phyloP scores from a whole-genome alignment of 1,140 invertebrate genomes.

The Popillia japonica region DNA sequence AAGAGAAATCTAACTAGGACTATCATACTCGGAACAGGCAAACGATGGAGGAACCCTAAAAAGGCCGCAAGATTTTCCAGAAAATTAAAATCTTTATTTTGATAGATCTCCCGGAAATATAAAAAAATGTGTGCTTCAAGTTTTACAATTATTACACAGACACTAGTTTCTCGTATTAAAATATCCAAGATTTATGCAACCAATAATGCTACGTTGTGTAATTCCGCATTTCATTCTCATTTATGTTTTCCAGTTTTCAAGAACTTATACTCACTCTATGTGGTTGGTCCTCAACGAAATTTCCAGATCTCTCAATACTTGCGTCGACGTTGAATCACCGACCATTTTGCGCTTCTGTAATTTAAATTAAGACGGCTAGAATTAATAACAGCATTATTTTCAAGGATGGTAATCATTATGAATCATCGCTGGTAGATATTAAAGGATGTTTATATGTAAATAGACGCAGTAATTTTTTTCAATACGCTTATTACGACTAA shows the following conservation, averaged over 20 bases:
- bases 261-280: slow-evolving; percentile 85
- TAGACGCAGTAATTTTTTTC: slow-evolving; percentile 21
- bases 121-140: no score
- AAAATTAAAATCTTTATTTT: no score
- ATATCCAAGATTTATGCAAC: neutral
- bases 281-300: slow-evolving; percentile 98
- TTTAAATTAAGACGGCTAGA: slow-evolving; percentile 37
- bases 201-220: neutral
- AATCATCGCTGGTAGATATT: neutral
- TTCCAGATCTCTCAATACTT: slow-evolving; percentile 96
- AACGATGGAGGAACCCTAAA: no score
- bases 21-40: no score
- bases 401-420: slow-evolving; percentile 13
- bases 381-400: slow-evolving; percentile 1
- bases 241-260: neutral
- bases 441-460: slow-evolving; percentile 14
- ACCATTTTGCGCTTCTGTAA: slow-evolving; percentile 94
- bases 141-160: no score
- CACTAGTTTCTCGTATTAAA: no score
- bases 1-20: no score
- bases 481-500: neutral
- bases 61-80: no score
- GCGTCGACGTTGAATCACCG: slow-evolving; percentile 96
- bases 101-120: no score
- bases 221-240: neutral